These are phyloP conservation scores for Diadema setosum DNA, from an alignment of 35 echinoderm and acorn worm genomes.

Conservation along the genomic window DNA sequence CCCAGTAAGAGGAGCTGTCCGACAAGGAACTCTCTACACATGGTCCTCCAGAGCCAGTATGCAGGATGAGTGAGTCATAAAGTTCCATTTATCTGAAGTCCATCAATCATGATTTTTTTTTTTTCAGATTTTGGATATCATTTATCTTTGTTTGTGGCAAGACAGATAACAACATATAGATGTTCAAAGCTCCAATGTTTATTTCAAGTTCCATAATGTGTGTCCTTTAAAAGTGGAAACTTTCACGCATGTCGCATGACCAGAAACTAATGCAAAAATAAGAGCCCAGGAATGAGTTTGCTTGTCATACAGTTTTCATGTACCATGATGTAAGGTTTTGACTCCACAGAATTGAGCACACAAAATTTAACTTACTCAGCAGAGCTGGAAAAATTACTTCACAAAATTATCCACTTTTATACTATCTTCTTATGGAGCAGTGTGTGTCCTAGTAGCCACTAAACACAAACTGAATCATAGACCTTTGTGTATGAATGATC, in stretches of 20 bases:
- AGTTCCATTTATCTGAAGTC: neutral
- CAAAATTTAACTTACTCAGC: too few relatives aligned
- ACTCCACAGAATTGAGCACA: too few relatives aligned
- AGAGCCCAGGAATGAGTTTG: too few relatives aligned
- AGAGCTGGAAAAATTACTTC: neutral
- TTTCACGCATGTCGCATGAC: neutral
- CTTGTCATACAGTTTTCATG: too few relatives aligned
- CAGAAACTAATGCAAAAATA: too few relatives aligned
- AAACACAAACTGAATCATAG: neutral
- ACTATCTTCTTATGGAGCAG: neutral
- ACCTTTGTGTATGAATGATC: neutral
- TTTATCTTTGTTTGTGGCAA: neutral
- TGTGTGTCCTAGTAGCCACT: neutral
- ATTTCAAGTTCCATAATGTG: neutral
- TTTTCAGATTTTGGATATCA: neutral
- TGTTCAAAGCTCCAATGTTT: neutral
- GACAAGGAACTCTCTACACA: constrained; percentile 21
- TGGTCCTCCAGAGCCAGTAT: constrained; percentile 27
- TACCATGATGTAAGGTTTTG: too few relatives aligned
- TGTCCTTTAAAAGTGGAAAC: neutral
- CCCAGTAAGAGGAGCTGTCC: constrained; percentile 26
- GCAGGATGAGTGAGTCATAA: constrained; percentile 11
- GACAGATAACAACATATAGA: neutral
- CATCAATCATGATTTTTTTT: neutral
- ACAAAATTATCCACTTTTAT: neutral